Evolutionary conservation across 2,797 vertebrate genomes (phyloP).

Genomic region (Gallinago stenura): DNA sequence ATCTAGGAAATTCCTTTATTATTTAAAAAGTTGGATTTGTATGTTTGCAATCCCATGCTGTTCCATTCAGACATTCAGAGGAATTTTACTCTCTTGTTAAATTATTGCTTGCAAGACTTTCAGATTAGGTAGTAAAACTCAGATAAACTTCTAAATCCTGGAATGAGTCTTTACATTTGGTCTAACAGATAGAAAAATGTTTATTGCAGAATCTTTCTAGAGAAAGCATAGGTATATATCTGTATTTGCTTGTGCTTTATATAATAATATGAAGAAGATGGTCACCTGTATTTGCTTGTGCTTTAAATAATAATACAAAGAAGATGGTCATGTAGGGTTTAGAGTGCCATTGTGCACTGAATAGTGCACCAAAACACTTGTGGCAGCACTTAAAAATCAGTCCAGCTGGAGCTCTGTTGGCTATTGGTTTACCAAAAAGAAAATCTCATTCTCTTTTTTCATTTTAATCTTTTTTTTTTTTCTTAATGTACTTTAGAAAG

Average conservation of each 20-base stretch:
- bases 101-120: background rate
- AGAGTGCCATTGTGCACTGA: background rate
- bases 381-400: background rate
- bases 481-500: background rate
- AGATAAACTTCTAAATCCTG: background rate
- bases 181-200: background rate
- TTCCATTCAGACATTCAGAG: background rate
- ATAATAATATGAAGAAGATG: background rate
- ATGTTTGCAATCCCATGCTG: background rate
- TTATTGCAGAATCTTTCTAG: background rate
- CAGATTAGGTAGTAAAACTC: background rate
- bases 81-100: background rate
- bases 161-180: background rate
- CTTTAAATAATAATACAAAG: background rate
- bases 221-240: background rate
- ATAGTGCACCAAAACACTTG: background rate
- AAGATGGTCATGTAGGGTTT: background rate
- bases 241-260: accelerated
- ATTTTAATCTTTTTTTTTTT: no score
- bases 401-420: background rate
- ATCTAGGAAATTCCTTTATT: background rate
- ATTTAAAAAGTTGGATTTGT: background rate
- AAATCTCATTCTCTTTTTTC: accelerated
- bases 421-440: accelerated
- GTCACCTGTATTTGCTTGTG: accelerated